Percentiles rank a stretch among this genome's conserved stretches.
These are phyloP conservation scores for Coilia nasus DNA, from an alignment of 2,797 vertebrate genomes.

Conservation along the genomic window DNA sequence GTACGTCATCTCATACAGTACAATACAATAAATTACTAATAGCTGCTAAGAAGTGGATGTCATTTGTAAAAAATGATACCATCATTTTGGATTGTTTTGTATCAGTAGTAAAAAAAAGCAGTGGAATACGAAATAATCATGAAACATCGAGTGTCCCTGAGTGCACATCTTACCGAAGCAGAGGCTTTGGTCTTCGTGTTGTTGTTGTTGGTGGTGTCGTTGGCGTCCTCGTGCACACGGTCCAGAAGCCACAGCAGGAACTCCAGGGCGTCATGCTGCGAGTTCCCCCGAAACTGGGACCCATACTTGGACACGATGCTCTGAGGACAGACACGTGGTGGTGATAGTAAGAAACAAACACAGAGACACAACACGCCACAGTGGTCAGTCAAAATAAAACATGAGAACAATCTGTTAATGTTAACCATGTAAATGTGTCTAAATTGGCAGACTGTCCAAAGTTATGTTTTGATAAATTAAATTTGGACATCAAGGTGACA, in stretches of 20 bases:
- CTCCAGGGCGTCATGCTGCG: conserved; percentile 92
- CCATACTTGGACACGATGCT: conserved; percentile 89
- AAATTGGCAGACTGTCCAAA: neutral
- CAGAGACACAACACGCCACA: conserved; percentile 16
- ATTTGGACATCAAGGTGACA: neutral
- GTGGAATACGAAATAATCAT: neutral
- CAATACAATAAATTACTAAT: neutral
- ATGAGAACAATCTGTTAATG: neutral
- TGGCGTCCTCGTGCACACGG: conserved; percentile 87
- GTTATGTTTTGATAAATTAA: neutral
- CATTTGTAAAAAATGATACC: neutral
- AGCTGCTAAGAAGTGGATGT: neutral
- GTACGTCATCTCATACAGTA: neutral
- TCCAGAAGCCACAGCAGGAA: conserved; percentile 96
- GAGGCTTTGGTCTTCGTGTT: conserved; percentile 65
- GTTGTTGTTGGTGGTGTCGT: conserved; percentile 63
- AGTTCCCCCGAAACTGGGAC: conserved; percentile 90
- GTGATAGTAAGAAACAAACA: conserved; percentile 3
- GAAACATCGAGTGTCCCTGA: neutral
- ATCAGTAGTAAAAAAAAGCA: neutral
- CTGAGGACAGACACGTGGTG: conserved; percentile 65
- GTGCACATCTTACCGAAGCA: conserved; percentile 72
- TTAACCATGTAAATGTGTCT: neutral
- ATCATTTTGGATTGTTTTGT: neutral
- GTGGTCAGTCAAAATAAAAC: neutral